phyloP scores from a whole-genome alignment of 2,797 vertebrate genomes.

The Alauda arvensis region DNA sequence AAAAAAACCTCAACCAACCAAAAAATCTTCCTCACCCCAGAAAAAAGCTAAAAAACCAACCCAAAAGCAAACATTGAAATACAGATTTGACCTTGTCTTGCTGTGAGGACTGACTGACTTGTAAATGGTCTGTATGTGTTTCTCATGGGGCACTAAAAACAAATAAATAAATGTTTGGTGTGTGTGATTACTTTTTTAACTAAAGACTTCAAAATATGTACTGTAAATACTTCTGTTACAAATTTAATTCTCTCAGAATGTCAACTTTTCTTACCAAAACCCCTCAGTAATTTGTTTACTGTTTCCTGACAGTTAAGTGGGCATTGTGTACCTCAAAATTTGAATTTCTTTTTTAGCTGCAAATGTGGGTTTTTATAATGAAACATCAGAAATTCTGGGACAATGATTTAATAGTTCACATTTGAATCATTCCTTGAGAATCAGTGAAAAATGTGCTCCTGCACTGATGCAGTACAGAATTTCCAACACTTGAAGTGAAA shows the following conservation, averaged over 20 bases:
- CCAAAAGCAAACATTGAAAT: neutral
- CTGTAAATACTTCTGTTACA: neutral
- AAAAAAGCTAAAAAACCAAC: neutral
- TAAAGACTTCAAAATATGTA: neutral
- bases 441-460: neutral
- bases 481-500: neutral
- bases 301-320: neutral
- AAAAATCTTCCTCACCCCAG: neutral
- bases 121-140: neutral
- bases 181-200: neutral
- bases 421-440: neutral
- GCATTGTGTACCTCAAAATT: neutral
- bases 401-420: neutral
- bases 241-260: neutral
- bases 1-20: neutral
- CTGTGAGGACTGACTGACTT: neutral
- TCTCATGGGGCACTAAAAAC: neutral
- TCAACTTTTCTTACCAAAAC: neutral
- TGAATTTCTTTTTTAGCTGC: neutral
- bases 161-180: neutral
- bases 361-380: neutral
- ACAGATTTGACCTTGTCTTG: neutral
- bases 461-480: neutral
- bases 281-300: neutral
- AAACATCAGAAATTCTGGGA: neutral